Conservation (phyloP, 1,140 invertebrate genomes). For the Hesperophylax magnus region DNA sequence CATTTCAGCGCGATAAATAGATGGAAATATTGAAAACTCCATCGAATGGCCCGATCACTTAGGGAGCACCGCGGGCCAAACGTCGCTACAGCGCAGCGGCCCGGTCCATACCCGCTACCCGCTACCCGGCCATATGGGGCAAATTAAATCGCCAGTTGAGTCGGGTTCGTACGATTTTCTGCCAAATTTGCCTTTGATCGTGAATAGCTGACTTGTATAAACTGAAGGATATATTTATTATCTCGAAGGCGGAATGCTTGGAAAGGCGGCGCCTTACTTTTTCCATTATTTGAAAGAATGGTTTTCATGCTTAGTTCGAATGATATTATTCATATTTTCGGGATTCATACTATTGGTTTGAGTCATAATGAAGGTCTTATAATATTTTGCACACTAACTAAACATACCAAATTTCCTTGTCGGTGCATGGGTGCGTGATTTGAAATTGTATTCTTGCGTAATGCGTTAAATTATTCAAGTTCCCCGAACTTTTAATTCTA, state of each 20-base stretch:
- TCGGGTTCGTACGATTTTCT: neutral
- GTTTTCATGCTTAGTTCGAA: no score
- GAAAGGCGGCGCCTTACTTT: neutral
- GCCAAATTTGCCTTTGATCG: neutral
- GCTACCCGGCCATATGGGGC: neutral
- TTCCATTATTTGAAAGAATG: no score
- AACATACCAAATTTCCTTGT: no score
- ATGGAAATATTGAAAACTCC: slow-evolving; percentile 29
- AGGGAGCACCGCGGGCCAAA: neutral
- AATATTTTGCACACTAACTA: no score
- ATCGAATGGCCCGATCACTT: slow-evolving; percentile 8
- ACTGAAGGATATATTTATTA: neutral
- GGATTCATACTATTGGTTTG: no score
- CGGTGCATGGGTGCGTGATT: no score
- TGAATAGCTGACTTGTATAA: slow-evolving; percentile 6
- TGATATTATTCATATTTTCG: no score
- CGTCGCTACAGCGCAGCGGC: neutral
- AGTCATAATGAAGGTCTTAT: no score
- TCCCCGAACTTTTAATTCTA: no score
- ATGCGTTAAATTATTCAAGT: no score
- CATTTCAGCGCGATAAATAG: neutral
- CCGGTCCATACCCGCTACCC: no score
- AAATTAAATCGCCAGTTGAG: slow-evolving; percentile 9
- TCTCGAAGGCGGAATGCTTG: neutral
- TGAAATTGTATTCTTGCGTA: no score